Conservation (phyloP, 1,140 invertebrate species). For the Chlorops oryzae region DNA sequence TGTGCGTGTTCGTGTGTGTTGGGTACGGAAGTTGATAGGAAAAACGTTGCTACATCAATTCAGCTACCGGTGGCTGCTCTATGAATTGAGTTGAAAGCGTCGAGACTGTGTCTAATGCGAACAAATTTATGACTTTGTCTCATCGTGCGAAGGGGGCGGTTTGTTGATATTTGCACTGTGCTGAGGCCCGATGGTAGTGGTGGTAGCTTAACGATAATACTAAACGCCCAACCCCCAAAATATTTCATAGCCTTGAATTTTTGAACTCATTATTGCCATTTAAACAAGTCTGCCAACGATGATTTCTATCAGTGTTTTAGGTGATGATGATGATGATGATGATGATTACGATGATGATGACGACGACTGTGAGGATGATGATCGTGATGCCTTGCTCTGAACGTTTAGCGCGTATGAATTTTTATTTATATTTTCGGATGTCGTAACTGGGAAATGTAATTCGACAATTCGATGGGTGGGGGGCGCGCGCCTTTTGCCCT, state of each 20-base stretch:
- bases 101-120: constrained; percentile 44
- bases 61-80: no score
- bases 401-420: no score
- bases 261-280: constrained; percentile 46
- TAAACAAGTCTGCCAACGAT: constrained; percentile 41
- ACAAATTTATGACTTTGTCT: constrained; percentile 46
- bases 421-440: no score
- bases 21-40: constrained; percentile 28
- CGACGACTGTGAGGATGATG: no score
- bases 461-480: background rate
- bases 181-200: constrained; percentile 24
- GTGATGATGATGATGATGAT: no score
- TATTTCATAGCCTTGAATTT: constrained; percentile 26
- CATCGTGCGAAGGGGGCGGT: constrained; percentile 20
- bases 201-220: constrained; percentile 20
- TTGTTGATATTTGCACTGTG: constrained; percentile 24
- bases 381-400: no score
- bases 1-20: constrained; percentile 10
- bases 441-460: background rate
- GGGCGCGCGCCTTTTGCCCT: no score
- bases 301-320: no score
- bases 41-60: constrained; percentile 8
- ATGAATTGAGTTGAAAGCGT: background rate
- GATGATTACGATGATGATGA: no score
- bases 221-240: background rate